phyloP scores from a whole-genome alignment of 2,797 vertebrate species.

The Siniperca obscura region DNA sequence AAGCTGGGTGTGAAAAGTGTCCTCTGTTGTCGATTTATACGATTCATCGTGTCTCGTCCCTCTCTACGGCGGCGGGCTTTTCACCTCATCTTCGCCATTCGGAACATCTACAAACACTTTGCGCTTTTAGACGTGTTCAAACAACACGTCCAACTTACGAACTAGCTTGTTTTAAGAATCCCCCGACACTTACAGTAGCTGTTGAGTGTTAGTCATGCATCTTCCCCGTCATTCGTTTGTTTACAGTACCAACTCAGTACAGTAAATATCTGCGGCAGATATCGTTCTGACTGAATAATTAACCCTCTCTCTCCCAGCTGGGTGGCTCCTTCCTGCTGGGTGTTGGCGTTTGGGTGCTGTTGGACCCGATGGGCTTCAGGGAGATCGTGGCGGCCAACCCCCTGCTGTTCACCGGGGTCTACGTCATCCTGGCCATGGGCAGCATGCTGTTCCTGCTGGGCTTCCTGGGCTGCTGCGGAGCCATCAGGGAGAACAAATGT shows the following conservation, averaged over 20 bases:
- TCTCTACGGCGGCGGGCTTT: no score
- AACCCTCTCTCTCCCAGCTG: conserved; percentile 80
- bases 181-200: no score
- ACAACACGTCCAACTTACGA: no score
- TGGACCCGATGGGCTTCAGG: conserved; percentile 93
- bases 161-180: no score
- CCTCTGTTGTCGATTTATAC: no score
- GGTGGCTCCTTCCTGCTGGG: conserved; percentile 92
- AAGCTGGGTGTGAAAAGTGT: no score
- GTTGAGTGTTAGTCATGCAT: background rate
- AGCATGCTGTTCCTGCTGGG: conserved; percentile 93
- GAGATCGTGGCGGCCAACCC: conserved; percentile 93
- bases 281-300: background rate
- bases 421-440: conserved; percentile 92
- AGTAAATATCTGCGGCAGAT: background rate
- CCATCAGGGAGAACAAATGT: conserved; percentile 93
- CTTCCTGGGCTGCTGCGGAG: conserved; percentile 95
- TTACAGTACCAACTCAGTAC: background rate
- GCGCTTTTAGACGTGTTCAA: no score
- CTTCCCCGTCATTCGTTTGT: no score
- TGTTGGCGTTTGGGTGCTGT: conserved; percentile 91
- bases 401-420: conserved; percentile 90
- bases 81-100: no score
- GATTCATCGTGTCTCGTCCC: no score
- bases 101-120: no score